A percentile compares a stretch with the other conserved stretches of the same genome.
Evolutionary conservation across 1,140 invertebrate genomes (phyloP).

Genomic region (Megathymus violae): DNA sequence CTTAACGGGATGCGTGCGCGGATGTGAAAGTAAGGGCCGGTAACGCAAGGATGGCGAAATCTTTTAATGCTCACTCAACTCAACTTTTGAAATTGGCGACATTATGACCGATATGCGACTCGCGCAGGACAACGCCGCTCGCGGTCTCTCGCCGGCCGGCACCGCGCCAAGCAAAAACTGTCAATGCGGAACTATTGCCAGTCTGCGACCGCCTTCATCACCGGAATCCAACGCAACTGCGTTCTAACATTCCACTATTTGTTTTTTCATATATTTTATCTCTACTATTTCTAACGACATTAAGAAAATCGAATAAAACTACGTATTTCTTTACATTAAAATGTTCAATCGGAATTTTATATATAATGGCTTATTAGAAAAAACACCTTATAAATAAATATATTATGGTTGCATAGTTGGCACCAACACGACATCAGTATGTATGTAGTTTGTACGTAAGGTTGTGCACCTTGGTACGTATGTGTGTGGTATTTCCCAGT

Average conservation of each 20-base stretch:
- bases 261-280: conserved; percentile 44
- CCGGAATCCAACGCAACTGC: conserved; percentile 56
- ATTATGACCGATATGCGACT: conserved; percentile 13
- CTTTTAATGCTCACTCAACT: conserved; percentile 17
- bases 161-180: conserved; percentile 51
- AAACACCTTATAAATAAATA: conserved; percentile 48
- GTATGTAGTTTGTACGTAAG: conserved; percentile 67
- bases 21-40: conserved; percentile 56
- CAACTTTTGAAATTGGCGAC: conserved; percentile 27
- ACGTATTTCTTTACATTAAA: too few relatives aligned
- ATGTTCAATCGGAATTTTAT: too few relatives aligned
- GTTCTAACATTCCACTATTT: conserved; percentile 58
- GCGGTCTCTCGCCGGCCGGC: conserved; percentile 25
- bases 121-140: background rate
- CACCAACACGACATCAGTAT: conserved; percentile 58
- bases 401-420: conserved; percentile 52
- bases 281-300: conserved; percentile 40
- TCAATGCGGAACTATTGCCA: conserved; percentile 54
- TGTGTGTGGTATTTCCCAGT: conserved; percentile 77
- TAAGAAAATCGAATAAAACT: background rate
- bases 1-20: conserved; percentile 53
- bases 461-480: conserved; percentile 56
- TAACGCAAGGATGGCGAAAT: conserved; percentile 53
- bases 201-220: conserved; percentile 39
- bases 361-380: conserved; percentile 34